phyloP scores from a whole-genome alignment of 2,113 vertebrate species.

The Percina caprodes region DNA sequence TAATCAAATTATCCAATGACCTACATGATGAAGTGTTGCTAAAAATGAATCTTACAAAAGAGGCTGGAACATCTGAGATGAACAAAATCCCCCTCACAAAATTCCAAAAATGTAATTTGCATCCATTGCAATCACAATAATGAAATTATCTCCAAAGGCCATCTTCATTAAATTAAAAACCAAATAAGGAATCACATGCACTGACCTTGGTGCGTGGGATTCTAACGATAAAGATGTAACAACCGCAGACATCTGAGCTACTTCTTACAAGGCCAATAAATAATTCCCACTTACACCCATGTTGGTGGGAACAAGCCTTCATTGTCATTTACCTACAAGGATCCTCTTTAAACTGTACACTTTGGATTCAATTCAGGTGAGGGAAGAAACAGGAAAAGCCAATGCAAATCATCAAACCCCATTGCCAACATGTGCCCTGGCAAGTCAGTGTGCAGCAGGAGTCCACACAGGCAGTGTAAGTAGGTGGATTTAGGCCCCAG shows the following conservation, averaged over 20 bases:
- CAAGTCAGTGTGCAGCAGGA: conserved; percentile 65
- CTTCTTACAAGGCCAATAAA: conserved; percentile 50
- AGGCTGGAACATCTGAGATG: not conserved
- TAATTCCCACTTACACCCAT: conserved; percentile 56
- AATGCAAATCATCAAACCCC: conserved; percentile 65
- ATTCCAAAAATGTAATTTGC: not conserved
- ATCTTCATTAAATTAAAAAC: not conserved
- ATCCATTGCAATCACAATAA: conserved; percentile 7
- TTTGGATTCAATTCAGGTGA: conserved; percentile 11
- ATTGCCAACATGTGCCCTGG: conserved; percentile 74
- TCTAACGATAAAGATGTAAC: conserved; percentile 33
- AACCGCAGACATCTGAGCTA: conserved; percentile 51
- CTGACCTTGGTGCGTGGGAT: conserved; percentile 61
- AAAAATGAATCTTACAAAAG: conserved; percentile 32
- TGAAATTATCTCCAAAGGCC: not conserved
- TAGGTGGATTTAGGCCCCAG: conserved; percentile 77
- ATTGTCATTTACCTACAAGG: conserved; percentile 33
- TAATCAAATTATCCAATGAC: conserved; percentile 43
- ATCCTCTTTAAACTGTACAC: conserved; percentile 10
- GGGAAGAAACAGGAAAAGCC: conserved; percentile 22
- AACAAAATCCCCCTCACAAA: not conserved
- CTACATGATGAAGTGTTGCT: conserved; percentile 14
- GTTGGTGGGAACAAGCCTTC: conserved; percentile 42
- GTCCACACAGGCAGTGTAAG: conserved; percentile 63
- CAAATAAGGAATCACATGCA: conserved; percentile 6